These are phyloP conservation scores for Chaetorhynchus papuensis DNA, from an alignment of 2,113 vertebrate species.

Conservation along the genomic window DNA sequence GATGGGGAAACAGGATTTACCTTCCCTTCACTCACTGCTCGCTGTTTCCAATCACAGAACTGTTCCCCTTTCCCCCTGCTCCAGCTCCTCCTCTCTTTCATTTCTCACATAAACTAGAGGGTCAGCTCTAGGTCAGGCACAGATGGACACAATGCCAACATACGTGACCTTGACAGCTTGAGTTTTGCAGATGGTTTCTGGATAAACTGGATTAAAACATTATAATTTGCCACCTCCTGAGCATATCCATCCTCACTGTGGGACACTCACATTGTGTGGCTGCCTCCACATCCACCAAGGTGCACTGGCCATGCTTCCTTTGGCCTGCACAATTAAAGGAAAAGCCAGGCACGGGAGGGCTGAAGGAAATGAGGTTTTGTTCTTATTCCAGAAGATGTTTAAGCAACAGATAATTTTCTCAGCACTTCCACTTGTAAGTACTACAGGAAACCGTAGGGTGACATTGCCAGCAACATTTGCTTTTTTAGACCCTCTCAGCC, in stretches of 20 bases:
- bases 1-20: neutral
- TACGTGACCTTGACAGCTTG: neutral
- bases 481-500: neutral
- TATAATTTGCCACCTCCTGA: conserved; percentile 33
- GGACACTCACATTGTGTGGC: neutral
- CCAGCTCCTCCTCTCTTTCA: neutral
- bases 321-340: neutral
- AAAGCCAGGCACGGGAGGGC: neutral
- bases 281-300: neutral
- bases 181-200: conserved; percentile 13
- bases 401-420: neutral
- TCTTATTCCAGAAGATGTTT: neutral
- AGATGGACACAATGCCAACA: neutral
- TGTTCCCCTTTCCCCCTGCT: neutral
- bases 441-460: neutral
- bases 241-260: neutral
- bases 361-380: neutral
- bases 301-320: neutral
- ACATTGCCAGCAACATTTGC: neutral
- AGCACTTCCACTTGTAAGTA: neutral
- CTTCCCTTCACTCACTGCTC: neutral
- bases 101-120: neutral
- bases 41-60: neutral
- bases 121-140: neutral
- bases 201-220: conserved; percentile 39